Conservation (phyloP, 1,140 invertebrate genomes). For the Philaenus spumarius region DNA sequence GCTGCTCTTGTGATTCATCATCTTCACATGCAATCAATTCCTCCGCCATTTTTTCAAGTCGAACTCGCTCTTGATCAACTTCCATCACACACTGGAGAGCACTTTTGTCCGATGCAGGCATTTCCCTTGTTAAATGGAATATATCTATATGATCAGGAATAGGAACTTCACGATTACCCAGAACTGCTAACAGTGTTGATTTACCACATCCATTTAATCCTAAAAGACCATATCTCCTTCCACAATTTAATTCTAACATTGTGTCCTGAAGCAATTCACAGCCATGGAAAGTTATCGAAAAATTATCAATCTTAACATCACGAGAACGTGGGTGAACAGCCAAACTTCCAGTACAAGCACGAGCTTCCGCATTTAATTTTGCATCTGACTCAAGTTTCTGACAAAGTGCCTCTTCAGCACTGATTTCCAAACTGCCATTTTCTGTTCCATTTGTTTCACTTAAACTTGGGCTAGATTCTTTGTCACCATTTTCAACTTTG, state of each 20-base stretch:
- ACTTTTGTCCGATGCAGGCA: slow-evolving; percentile 87
- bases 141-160: slow-evolving; percentile 97
- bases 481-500: slow-evolving; percentile 44
- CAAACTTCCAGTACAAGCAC: slow-evolving; percentile 90
- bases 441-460: slow-evolving; percentile 30
- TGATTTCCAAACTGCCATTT: slow-evolving; percentile 33
- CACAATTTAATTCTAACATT: slow-evolving; percentile 93
- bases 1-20: slow-evolving; percentile 90
- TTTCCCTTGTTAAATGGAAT: slow-evolving; percentile 93
- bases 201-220: slow-evolving; percentile 97
- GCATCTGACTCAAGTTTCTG: slow-evolving; percentile 85
- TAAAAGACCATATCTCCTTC: slow-evolving; percentile 91
- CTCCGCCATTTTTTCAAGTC: slow-evolving; percentile 90
- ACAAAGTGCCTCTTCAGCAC: slow-evolving; percentile 64
- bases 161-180: slow-evolving; percentile 91
- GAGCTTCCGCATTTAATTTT: slow-evolving; percentile 82
- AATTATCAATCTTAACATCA: slow-evolving; percentile 95
- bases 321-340: slow-evolving; percentile 91
- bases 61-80: slow-evolving; percentile 89
- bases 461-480: slow-evolving; percentile 48
- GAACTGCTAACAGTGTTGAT: slow-evolving; percentile 83
- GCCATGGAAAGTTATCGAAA: slow-evolving; percentile 98
- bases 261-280: slow-evolving; percentile 93
- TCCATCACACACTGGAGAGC: slow-evolving; percentile 97
- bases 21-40: slow-evolving; percentile 78